phyloP scores from a whole-genome alignment of 2,113 vertebrate species.

The Corapipo altera region DNA sequence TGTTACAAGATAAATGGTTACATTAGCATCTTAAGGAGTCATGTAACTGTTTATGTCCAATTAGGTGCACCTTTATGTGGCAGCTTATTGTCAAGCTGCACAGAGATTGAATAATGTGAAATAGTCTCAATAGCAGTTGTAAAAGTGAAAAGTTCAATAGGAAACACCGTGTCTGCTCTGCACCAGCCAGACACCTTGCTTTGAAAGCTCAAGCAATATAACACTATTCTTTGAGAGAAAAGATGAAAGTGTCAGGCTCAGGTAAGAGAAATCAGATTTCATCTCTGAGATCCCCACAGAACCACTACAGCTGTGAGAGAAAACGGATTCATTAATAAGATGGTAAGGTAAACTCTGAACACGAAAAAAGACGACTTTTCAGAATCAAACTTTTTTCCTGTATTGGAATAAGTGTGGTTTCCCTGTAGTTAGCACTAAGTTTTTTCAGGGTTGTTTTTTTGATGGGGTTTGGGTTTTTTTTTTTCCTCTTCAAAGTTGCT shows the following conservation, averaged over 20 bases:
- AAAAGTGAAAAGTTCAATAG: neutral
- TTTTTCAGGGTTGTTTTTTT: neutral
- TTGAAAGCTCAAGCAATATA: neutral
- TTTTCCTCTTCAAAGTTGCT: neutral
- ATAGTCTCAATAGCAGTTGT: neutral
- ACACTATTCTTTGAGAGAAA: neutral
- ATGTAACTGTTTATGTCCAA: neutral
- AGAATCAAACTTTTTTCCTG: neutral
- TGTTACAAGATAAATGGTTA: neutral
- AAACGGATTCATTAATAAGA: neutral
- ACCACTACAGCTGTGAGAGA: neutral
- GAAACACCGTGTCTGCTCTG: neutral
- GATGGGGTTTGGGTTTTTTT: neutral
- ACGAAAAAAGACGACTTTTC: neutral
- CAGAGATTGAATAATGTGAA: neutral
- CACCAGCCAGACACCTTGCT: neutral
- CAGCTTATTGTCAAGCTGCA: neutral
- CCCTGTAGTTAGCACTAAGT: neutral
- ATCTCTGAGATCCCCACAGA: neutral
- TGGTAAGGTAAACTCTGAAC: neutral
- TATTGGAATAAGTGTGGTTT: neutral
- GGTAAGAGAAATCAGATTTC: neutral
- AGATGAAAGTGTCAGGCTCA: neutral
- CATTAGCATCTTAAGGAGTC: neutral
- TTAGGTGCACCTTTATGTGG: neutral